Conservation (phyloP, 1,140 invertebrate species). For the Holotrichia oblita region DNA sequence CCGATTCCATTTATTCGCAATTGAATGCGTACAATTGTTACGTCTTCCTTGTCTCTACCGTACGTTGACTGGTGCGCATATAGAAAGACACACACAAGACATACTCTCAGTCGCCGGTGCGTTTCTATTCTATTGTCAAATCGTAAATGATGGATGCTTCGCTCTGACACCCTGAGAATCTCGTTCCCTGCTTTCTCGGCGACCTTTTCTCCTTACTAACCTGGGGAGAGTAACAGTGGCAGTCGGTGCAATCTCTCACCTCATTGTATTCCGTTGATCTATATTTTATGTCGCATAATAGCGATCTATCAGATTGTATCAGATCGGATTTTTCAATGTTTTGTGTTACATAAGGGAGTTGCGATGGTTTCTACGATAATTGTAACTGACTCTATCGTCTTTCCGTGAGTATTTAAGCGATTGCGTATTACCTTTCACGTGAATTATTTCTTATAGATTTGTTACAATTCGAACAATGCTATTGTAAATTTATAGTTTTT, state of each 20-base stretch:
- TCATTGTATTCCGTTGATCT: conserved; percentile 22
- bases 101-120: conserved; percentile 2
- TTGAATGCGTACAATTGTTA: too few species aligned
- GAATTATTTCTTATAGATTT: background rate
- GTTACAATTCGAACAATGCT: background rate
- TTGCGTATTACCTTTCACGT: background rate
- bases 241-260: conserved; percentile 16
- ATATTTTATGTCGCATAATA: conserved; percentile 36
- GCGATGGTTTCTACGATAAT: background rate
- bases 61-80: too few species aligned
- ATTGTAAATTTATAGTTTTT: background rate
- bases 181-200: background rate
- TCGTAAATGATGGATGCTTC: conserved; percentile 20
- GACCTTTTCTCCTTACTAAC: background rate
- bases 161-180: conserved; percentile 29
- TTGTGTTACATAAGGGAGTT: too few species aligned
- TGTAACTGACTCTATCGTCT: conserved; percentile 3
- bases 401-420: background rate
- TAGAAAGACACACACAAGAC: background rate
- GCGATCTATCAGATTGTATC: conserved; percentile 26
- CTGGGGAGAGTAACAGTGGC: background rate
- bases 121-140: background rate
- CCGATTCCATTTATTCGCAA: too few species aligned
- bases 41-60: too few species aligned
- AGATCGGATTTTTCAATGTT: background rate